A percentile compares a stretch with the other conserved stretches of the same genome.
Conservation (phyloP, 2,888 invertebrate species). For the Agrochola lota region DNA sequence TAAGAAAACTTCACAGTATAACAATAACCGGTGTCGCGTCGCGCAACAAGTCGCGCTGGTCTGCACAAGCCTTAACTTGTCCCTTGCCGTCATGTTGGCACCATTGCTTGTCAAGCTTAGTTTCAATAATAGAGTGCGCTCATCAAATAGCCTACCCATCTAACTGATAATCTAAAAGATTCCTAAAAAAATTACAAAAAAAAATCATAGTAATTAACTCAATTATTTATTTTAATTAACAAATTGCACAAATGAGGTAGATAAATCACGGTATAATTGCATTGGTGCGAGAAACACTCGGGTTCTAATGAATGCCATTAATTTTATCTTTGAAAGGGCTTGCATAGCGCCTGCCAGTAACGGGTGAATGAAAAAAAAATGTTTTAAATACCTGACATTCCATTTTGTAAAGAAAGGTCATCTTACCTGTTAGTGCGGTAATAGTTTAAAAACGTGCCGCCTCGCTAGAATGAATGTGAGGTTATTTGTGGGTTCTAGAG, state of each 20-base stretch:
- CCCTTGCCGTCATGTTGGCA: too few species aligned
- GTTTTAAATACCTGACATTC: neutral
- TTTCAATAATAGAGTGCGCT: too few species aligned
- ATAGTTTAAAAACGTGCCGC: too few species aligned
- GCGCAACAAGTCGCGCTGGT: too few species aligned
- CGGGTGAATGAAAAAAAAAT: constrained; percentile 18
- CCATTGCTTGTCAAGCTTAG: too few species aligned
- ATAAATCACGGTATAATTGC: constrained; percentile 75
- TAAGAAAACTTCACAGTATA: too few species aligned
- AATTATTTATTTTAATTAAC: constrained; percentile 68
- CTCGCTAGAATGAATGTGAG: too few species aligned
- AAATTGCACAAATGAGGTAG: constrained; percentile 70
- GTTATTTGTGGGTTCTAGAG: too few species aligned
- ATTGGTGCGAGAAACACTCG: constrained; percentile 50
- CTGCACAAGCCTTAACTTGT: too few species aligned
- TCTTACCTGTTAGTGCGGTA: neutral
- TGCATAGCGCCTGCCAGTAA: constrained; percentile 41
- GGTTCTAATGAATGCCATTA: constrained; percentile 70
- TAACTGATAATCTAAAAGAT: neutral
- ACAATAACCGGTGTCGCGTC: too few species aligned
- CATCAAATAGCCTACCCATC: neutral
- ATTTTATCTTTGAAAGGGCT: constrained; percentile 69
- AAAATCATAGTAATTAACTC: neutral
- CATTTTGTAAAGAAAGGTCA: constrained; percentile 7
- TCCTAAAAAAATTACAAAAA: neutral